Evolutionary conservation across 2,888 invertebrate genomes (phyloP).

Genomic region (Celastrina argiolus): DNA sequence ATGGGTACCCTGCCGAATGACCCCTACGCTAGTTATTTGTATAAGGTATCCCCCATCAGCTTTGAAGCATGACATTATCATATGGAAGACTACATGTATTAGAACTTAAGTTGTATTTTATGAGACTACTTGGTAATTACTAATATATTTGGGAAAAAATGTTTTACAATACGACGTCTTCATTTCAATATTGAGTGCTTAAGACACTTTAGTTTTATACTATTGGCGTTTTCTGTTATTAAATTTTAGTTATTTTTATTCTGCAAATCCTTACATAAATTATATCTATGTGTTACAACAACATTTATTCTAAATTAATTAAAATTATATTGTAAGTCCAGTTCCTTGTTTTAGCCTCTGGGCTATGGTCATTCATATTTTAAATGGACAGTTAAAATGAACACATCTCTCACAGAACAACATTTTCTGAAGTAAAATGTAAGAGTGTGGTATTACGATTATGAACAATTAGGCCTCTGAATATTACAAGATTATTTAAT

Average conservation of each 20-base stretch:
- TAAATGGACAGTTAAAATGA: not conserved
- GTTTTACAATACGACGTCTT: not conserved
- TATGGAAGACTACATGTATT: not conserved
- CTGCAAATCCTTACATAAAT: not conserved
- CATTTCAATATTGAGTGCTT: not conserved
- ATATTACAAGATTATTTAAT: too few species aligned
- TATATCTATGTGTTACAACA: not conserved
- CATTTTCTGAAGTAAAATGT: too few species aligned
- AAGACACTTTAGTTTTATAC: not conserved
- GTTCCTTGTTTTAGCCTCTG: not conserved
- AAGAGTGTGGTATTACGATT: too few species aligned
- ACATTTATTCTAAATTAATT: not conserved
- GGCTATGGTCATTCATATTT: not conserved
- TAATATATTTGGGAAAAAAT: not conserved
- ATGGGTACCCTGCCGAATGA: conserved; percentile 7
- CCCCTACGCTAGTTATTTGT: not conserved
- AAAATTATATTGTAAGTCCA: not conserved
- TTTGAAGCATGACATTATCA: not conserved
- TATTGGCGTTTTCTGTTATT: not conserved
- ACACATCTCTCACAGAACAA: not conserved
- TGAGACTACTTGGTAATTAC: not conserved
- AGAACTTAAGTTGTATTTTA: not conserved
- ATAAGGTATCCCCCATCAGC: not conserved
- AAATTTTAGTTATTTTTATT: not conserved
- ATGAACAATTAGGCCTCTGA: not conserved